phyloP scores from a whole-genome alignment of 1,140 invertebrate genomes.

The Trachymyrmex septentrionalis region DNA sequence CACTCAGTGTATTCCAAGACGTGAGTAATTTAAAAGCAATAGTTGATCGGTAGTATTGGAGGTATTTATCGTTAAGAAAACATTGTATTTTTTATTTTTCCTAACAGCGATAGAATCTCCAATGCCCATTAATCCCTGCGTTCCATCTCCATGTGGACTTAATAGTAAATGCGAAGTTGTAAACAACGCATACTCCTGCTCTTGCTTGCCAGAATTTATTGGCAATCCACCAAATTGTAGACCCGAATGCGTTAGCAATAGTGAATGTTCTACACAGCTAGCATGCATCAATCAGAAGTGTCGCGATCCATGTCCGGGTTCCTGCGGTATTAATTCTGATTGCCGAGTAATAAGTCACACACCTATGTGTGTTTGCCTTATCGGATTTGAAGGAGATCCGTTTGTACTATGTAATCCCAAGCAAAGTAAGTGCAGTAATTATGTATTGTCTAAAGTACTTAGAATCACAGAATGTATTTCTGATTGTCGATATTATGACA shows the following conservation, averaged over 20 bases:
- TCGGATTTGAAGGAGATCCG: conserved; percentile 91
- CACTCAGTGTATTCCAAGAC: conserved; percentile 76
- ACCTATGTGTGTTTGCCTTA: conserved; percentile 89
- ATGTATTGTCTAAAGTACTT: not conserved
- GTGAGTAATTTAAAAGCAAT: conserved; percentile 75
- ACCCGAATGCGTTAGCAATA: conserved; percentile 87
- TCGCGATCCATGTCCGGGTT: conserved; percentile 87
- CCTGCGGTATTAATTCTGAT: conserved; percentile 88
- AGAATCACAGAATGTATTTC: not conserved
- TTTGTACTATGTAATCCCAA: conserved; percentile 88
- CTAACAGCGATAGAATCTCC: conserved; percentile 49
- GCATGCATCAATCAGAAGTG: conserved; percentile 88
- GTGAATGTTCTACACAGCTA: conserved; percentile 86
- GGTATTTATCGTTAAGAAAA: not conserved
- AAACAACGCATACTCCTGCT: conserved; percentile 89
- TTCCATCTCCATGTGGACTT: conserved; percentile 90
- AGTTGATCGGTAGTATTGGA: not conserved
- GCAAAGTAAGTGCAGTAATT: conserved; percentile 62
- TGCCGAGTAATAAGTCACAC: conserved; percentile 90
- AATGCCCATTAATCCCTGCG: conserved; percentile 88
- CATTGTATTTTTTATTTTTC: conserved; percentile 5
- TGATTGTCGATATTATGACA: not conserved
- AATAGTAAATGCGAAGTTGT: conserved; percentile 89
- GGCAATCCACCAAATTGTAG: conserved; percentile 86
- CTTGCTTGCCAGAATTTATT: conserved; percentile 85